Percentiles rank a stretch among this genome's conserved stretches.
These are phyloP conservation scores for Trissonchulus latispiculum DNA, from an alignment of 2,888 invertebrate species.

Conservation along the genomic window DNA sequence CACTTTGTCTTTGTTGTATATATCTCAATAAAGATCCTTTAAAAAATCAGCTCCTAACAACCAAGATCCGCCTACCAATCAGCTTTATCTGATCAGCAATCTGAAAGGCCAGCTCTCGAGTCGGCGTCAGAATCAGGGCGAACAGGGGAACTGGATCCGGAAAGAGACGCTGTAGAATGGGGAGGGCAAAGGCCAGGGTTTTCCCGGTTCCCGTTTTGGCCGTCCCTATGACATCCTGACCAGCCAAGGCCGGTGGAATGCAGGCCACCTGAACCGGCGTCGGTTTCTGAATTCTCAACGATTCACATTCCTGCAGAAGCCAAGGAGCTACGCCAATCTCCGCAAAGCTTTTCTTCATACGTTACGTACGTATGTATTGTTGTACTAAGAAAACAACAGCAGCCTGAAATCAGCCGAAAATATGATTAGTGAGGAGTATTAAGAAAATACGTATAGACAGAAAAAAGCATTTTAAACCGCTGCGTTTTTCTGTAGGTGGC, in stretches of 20 bases:
- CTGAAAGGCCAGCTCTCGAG: constrained; percentile 48
- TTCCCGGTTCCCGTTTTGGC: constrained; percentile 97
- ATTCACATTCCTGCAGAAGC: constrained; percentile 44
- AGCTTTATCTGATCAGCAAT: constrained; percentile 90
- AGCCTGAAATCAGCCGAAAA: no score
- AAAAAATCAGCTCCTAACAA: no score
- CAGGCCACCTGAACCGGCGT: constrained; percentile 46
- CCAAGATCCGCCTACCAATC: constrained; percentile 64
- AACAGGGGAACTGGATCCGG: constrained; percentile 93
- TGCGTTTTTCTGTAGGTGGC: no score
- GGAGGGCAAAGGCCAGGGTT: constrained; percentile 90
- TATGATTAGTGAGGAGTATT: no score
- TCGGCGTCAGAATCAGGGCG: constrained; percentile 85
- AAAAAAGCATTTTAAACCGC: no score
- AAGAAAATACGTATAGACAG: no score
- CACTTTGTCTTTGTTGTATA: no score
- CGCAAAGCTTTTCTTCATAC: constrained; percentile 37
- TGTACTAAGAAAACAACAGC: no score
- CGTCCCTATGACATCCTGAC: constrained; percentile 78
- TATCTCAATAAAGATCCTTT: no score
- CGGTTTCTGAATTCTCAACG: constrained; percentile 43
- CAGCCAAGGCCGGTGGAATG: constrained; percentile 46
- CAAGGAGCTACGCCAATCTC: constrained; percentile 44
- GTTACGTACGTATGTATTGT: no score
- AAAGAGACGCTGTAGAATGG: constrained; percentile 76